Base-by-base conservation (phyloP, 1,140 invertebrate species). In the Ostrea denselamellosa region DNA sequence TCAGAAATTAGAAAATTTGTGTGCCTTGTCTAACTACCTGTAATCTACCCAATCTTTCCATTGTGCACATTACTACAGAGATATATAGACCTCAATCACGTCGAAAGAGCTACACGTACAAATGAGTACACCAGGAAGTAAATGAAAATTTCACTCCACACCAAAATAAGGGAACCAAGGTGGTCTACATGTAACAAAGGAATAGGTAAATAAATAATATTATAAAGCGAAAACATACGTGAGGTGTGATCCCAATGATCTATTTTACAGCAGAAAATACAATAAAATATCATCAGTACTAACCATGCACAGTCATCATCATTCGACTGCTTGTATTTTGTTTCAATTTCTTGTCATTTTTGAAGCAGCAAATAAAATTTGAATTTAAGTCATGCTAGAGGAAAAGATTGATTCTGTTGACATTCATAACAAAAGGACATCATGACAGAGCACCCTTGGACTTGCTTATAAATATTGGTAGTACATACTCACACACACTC, bases 221-320 rank as follows among this genome's bases (percentile, higher is more conserved):
- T 10, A 9, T 44, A 58, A 65, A 54, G 12, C 10, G 5, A 44
- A 56, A 85, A 34, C 53, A 65, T 34, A 22, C 84, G 34, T 62
- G 56, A 85, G 8, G 65, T 53, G 19, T 85, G 56, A 65, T 44
- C 44, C 56, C 56, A 85, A 62, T 85, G 84, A 34, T 52, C 68
- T 77, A 62, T 62, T 62, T 28, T 34, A 17, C 14, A 17, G 68
- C 28, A 25, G 28, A 62, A 71, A 77, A 34, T 53, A 77, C 82
- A 34, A 58, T 14, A 28, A 84, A 54, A 84, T 53, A 54, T 28
- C 56, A n/a, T 84, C n/a, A 85, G 7, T 62, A 14, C 56, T 62
- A 0, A 17, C 19, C 56, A 62, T 62, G 56, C 56, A 62, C 17
- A 54, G 7, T 22, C 0, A 84, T 44, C 34, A 84, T 56, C 25